Percentiles rank a stretch among this genome's conserved stretches.
phyloP scores from a whole-genome alignment of 2,113 vertebrate genomes.

The Oreochromis tanganicae region DNA sequence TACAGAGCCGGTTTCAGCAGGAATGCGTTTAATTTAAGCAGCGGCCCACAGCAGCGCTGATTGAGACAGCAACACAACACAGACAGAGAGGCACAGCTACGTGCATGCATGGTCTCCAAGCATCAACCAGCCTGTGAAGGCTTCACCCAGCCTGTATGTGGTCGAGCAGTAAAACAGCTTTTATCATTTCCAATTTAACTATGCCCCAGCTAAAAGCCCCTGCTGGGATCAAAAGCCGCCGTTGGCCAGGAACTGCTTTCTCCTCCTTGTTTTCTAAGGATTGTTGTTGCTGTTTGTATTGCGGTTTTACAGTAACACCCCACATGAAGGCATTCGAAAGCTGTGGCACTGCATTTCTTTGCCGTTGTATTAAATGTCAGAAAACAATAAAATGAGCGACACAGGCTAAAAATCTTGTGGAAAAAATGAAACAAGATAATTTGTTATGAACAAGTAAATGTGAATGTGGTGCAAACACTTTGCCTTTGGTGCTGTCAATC shows the following conservation, averaged over 20 bases:
- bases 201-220: conserved; percentile 49
- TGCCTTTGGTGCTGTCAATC: conserved; percentile 41
- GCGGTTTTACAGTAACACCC: conserved; percentile 1
- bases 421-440: background rate
- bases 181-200: conserved; percentile 67
- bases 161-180: conserved; percentile 61
- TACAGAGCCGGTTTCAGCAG: conserved; percentile 48
- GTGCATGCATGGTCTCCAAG: conserved; percentile 10
- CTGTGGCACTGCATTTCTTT: background rate
- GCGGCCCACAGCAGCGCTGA: conserved; percentile 14
- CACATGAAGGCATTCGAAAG: background rate
- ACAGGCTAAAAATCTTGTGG: background rate
- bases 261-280: conserved; percentile 1
- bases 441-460: background rate
- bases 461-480: background rate
- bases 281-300: conserved; percentile 22
- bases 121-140: conserved; percentile 24
- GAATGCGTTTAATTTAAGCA: conserved; percentile 63
- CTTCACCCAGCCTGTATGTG: conserved; percentile 50
- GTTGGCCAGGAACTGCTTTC: conserved; percentile 5
- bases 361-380: background rate
- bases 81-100: conserved; percentile 15
- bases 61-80: conserved; percentile 33
- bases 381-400: background rate
- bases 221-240: conserved; percentile 59